Conservation (phyloP, 2,113 vertebrate species). For the Sitta europaea region DNA sequence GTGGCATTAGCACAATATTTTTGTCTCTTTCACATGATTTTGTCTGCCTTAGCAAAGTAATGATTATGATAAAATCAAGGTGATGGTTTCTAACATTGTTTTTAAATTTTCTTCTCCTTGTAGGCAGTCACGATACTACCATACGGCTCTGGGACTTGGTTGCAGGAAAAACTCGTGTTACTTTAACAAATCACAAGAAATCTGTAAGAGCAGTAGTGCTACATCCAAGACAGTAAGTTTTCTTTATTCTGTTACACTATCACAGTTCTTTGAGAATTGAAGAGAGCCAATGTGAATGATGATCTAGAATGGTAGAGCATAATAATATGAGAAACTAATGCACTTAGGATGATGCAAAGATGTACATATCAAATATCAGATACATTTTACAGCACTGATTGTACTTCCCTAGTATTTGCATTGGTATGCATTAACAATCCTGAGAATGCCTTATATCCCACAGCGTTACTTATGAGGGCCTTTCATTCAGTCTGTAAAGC, state of each 20-base stretch:
- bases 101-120: neutral
- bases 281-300: neutral
- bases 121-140: conserved; percentile 96
- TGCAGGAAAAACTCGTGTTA: conserved; percentile 96
- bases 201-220: conserved; percentile 90
- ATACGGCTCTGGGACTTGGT: conserved; percentile 97
- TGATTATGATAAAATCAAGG: neutral
- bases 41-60: neutral
- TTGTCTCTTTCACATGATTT: neutral
- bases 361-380: neutral
- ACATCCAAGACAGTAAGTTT: conserved; percentile 91
- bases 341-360: neutral
- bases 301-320: neutral
- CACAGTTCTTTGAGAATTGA: neutral
- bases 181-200: conserved; percentile 98
- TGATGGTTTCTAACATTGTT: neutral
- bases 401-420: neutral
- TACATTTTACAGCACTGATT: neutral
- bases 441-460: neutral
- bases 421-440: neutral
- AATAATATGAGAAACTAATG: neutral
- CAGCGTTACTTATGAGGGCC: neutral
- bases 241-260: neutral
- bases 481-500: neutral
- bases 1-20: neutral